Conservation (phyloP, 2,888 invertebrate species). For the Trissoscelio sp. region DNA sequence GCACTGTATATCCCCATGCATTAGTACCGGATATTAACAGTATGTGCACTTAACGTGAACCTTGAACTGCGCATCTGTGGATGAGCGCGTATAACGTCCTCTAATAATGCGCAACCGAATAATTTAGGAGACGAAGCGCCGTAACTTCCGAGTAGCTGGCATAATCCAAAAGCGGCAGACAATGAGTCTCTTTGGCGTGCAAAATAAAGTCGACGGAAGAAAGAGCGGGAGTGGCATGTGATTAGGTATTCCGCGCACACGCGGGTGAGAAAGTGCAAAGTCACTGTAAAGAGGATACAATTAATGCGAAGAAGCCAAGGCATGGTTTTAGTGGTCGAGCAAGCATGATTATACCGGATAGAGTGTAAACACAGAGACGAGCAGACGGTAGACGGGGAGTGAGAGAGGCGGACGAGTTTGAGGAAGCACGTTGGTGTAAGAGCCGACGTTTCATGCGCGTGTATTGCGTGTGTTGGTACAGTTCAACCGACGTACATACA, state of each 20-base stretch:
- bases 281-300: constrained; percentile 79
- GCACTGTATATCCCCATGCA: constrained; percentile 5
- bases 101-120: constrained; percentile 35
- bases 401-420: constrained; percentile 12
- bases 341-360: constrained; percentile 77
- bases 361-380: constrained; percentile 70
- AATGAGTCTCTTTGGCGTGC: constrained; percentile 5
- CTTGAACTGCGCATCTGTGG: constrained; percentile 30
- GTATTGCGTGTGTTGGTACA: constrained; percentile 10
- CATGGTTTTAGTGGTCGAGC: constrained; percentile 79
- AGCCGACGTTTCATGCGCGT: constrained; percentile 1
- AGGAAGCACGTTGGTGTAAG: constrained; percentile 40
- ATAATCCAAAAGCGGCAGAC: constrained; percentile 6
- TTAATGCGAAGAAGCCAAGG: constrained; percentile 81
- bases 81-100: constrained; percentile 19
- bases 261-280: constrained; percentile 72
- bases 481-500: constrained; percentile 26
- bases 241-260: constrained; percentile 47
- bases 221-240: neutral
- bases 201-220: constrained; percentile 16
- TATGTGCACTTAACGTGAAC: constrained; percentile 38
- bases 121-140: constrained; percentile 13
- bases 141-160: constrained; percentile 1
- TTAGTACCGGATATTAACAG: constrained; percentile 46
- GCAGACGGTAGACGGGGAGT: constrained; percentile 6